Evolutionary conservation across 2,113 vertebrate species (phyloP).

Genomic region (Pterocles burchelli): DNA sequence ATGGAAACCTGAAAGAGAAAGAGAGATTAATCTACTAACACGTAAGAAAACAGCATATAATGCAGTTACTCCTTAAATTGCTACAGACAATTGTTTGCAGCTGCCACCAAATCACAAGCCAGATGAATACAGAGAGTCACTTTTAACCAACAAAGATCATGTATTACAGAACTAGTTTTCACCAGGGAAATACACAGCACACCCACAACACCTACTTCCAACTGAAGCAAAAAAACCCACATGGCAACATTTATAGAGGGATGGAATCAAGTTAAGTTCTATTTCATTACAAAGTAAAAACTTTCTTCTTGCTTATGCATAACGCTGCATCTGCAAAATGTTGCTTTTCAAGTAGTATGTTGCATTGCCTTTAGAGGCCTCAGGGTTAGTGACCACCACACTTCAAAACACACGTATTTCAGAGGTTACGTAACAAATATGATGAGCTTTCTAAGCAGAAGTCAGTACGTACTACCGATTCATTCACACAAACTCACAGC

Average conservation of each 20-base stretch:
- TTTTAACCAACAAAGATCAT: background rate
- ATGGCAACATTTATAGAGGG: background rate
- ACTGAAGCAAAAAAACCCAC: background rate
- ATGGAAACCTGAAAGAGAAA: conserved; percentile 84
- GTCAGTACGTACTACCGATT: background rate
- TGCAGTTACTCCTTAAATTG: background rate
- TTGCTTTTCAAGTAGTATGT: background rate
- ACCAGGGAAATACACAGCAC: background rate
- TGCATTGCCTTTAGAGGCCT: background rate
- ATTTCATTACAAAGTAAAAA: background rate
- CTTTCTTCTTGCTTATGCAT: background rate
- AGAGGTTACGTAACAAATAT: background rate
- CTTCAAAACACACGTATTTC: background rate
- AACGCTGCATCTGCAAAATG: background rate
- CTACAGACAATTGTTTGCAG: background rate
- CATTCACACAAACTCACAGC: background rate
- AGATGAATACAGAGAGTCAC: background rate
- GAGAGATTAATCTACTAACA: conserved; percentile 2
- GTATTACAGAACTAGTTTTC: background rate
- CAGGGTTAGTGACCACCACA: background rate
- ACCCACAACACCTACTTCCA: background rate
- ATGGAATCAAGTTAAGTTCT: background rate
- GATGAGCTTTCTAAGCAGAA: background rate
- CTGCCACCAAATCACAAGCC: background rate
- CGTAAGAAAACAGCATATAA: background rate